A percentile compares a stretch with the other conserved stretches of the same genome.
These are phyloP conservation scores for Drepana arcuata DNA, from an alignment of 1,140 invertebrate species.

Conservation along the genomic window DNA sequence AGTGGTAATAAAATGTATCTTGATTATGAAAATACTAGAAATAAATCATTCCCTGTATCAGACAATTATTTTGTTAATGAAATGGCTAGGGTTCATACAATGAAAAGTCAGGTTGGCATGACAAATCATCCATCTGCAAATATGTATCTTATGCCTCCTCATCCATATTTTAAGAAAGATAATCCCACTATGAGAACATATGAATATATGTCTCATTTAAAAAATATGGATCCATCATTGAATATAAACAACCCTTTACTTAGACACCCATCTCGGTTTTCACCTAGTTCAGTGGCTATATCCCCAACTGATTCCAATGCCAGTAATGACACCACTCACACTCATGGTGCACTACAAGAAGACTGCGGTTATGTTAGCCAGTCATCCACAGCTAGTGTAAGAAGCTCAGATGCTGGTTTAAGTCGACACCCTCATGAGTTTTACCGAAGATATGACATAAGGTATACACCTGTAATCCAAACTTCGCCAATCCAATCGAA, in stretches of 20 bases:
- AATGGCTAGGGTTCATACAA: slow-evolving; percentile 23
- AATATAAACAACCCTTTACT: slow-evolving; percentile 39
- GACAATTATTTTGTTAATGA: slow-evolving; percentile 52
- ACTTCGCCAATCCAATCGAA: too few species aligned
- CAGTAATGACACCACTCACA: slow-evolving; percentile 51
- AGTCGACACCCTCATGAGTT: slow-evolving; percentile 37
- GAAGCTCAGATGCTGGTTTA: slow-evolving; percentile 51
- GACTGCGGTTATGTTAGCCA: slow-evolving; percentile 68
- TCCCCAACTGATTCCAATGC: slow-evolving; percentile 61
- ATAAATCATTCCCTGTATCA: slow-evolving; percentile 33
- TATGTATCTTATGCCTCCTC: slow-evolving; percentile 35
- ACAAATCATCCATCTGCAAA: slow-evolving; percentile 34
- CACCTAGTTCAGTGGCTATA: slow-evolving; percentile 52
- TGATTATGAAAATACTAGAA: slow-evolving; percentile 41
- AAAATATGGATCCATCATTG: slow-evolving; percentile 33
- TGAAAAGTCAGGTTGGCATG: slow-evolving; percentile 36
- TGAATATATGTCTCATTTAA: slow-evolving; percentile 40
- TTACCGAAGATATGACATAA: slow-evolving; percentile 33
- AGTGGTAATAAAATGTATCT: slow-evolving; percentile 50
- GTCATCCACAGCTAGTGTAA: slow-evolving; percentile 56
- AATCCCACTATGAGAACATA: slow-evolving; percentile 38
- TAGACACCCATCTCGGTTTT: slow-evolving; percentile 52
- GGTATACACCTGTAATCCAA: slow-evolving; percentile 26
- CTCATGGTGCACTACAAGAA: slow-evolving; percentile 46
- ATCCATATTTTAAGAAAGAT: slow-evolving; percentile 53